Conservation (phyloP, 2,113 vertebrate genomes). For the Lamprologus lemairii region DNA sequence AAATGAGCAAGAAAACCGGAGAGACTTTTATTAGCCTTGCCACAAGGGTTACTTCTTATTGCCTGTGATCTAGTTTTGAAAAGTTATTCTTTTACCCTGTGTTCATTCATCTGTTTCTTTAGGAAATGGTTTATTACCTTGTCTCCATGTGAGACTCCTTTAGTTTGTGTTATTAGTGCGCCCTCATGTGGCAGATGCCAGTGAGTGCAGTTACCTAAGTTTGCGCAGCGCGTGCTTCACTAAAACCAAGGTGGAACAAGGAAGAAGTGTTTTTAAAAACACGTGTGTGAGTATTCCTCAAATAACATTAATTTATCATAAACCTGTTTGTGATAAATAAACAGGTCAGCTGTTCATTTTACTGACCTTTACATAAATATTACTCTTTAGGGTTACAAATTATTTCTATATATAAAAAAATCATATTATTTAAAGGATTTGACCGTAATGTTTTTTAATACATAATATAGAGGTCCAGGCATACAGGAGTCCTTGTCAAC, state of each 20-base stretch:
- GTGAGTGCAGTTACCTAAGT: background rate
- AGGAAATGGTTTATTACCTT: background rate
- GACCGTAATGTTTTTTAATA: background rate
- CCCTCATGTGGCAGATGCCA: background rate
- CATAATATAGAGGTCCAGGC: accelerated
- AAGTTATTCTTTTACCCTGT: background rate
- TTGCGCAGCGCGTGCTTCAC: accelerated
- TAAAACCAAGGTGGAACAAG: background rate
- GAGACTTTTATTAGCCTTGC: background rate
- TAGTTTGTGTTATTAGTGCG: background rate
- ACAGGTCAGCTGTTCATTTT: accelerated
- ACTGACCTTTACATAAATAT: background rate
- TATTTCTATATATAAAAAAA: background rate
- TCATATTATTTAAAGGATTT: accelerated
- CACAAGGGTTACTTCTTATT: background rate
- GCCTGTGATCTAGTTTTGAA: background rate
- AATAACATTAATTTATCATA: background rate
- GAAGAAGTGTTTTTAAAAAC: background rate
- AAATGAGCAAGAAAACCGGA: background rate
- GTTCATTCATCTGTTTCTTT: background rate
- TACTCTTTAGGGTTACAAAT: background rate
- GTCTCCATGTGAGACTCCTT: background rate
- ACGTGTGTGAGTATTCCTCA: accelerated
- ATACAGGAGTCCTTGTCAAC: background rate
- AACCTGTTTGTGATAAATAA: background rate